Conservation (phyloP, 53 echinoderm and acorn worm species). For the Stichopus horrens region DNA sequence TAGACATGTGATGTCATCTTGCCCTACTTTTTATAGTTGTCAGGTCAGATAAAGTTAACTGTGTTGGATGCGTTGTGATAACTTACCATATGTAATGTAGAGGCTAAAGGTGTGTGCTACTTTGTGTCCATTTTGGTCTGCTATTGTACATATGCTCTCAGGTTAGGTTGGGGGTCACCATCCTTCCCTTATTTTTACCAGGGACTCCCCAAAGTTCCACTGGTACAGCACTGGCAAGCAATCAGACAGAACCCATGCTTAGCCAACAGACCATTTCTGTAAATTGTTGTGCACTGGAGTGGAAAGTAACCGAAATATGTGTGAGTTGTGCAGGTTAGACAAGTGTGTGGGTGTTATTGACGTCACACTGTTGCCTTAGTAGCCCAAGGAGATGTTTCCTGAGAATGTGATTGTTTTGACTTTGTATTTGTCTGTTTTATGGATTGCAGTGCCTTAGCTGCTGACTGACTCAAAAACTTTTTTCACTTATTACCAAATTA, state of each 20-base stretch:
- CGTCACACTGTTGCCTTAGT: conserved; percentile 17
- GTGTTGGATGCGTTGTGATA: no score
- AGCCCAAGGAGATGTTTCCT: background rate
- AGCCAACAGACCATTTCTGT: background rate
- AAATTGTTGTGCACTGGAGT: background rate
- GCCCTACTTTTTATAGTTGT: no score
- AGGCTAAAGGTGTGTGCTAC: no score
- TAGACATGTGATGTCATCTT: no score
- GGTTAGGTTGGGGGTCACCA: background rate
- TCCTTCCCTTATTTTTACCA: background rate
- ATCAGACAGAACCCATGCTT: background rate
- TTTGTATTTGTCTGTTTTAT: background rate
- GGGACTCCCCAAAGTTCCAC: background rate
- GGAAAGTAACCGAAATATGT: background rate
- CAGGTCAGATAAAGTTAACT: no score
- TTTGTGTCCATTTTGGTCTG: no score
- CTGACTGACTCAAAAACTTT: no score
- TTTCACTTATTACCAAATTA: no score
- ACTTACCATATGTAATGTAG: no score
- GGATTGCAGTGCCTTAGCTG: no score
- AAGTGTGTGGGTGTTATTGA: conserved; percentile 22
- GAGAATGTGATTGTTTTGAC: conserved; percentile 16
- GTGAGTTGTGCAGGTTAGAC: background rate
- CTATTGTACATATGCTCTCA: no score
- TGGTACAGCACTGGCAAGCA: no score